Conservation (phyloP, 1,140 invertebrate species). For the Ceratina japonica region DNA sequence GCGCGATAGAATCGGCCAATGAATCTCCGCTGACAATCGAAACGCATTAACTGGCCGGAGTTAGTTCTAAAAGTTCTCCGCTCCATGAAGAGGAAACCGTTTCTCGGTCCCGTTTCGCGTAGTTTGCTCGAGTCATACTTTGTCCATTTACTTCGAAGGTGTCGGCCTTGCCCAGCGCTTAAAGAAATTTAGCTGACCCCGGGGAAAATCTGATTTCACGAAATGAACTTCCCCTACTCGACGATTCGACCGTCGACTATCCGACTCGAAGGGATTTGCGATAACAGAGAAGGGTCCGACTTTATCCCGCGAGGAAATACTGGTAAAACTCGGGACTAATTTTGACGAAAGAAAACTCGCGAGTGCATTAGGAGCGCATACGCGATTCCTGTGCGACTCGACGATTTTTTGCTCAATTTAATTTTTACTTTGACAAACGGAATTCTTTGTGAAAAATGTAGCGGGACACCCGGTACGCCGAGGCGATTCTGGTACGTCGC, state of each 20-base stretch:
- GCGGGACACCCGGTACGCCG: background rate
- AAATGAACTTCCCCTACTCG: background rate
- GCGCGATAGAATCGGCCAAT: background rate
- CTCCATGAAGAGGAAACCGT: background rate
- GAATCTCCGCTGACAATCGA: background rate
- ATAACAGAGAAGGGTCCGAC: background rate
- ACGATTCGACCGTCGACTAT: background rate
- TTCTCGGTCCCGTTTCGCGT: background rate
- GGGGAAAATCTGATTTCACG: background rate
- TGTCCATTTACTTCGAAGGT: background rate
- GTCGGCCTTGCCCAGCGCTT: background rate
- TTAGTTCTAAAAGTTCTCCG: background rate
- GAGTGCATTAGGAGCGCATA: background rate
- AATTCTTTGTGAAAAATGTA: background rate
- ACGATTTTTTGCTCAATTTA: background rate
- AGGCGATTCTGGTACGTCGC: background rate
- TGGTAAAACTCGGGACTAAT: background rate
- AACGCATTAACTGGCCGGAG: background rate
- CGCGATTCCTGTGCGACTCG: background rate
- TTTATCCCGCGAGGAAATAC: too few species aligned
- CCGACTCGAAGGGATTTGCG: background rate
- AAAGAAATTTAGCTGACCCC: conserved; percentile 4
- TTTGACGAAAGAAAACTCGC: too few species aligned
- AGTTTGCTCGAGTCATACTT: background rate
- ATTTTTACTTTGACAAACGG: background rate